These are phyloP conservation scores for Setipinna tenuifilis DNA, from an alignment of 2,797 vertebrate genomes.

Conservation along the genomic window DNA sequence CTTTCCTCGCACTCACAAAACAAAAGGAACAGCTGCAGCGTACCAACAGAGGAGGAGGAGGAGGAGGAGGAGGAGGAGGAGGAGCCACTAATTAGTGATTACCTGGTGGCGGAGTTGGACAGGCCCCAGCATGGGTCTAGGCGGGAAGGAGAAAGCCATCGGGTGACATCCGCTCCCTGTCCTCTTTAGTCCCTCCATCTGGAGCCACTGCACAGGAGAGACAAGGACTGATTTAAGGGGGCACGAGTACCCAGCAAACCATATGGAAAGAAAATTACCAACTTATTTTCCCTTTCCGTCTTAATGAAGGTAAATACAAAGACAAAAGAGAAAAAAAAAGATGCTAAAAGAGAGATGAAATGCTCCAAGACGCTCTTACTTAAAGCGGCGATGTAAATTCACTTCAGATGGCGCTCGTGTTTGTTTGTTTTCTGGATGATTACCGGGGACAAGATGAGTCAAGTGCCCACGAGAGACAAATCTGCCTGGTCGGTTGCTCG, in stretches of 20 bases:
- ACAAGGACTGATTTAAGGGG: neutral
- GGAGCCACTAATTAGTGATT: constrained; percentile 40
- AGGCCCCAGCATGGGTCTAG: constrained; percentile 25
- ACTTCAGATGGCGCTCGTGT: neutral
- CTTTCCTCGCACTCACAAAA: constrained; percentile 14
- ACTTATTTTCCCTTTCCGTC: constrained; percentile 44
- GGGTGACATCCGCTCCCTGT: constrained; percentile 30
- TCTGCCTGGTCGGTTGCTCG: constrained; percentile 35
- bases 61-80: neutral
- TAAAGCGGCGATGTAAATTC: too few species aligned
- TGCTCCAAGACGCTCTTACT: too few species aligned
- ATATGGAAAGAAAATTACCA: constrained; percentile 31
- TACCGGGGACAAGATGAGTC: constrained; percentile 5
- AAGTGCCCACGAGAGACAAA: constrained; percentile 44
- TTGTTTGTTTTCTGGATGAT: constrained; percentile 27
- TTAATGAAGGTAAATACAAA: constrained; percentile 30
- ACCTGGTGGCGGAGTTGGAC: constrained; percentile 42
- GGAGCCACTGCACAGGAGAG: constrained; percentile 25
- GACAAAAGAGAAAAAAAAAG: neutral
- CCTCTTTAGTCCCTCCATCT: constrained; percentile 42
- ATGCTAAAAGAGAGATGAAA: neutral
- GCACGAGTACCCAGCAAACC: constrained; percentile 23
- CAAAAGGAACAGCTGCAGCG: constrained; percentile 44
- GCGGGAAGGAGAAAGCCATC: constrained; percentile 25
- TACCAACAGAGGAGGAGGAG: constrained; percentile 18